Conservation (phyloP, 2,797 vertebrate genomes). For the Neostethus bicornis region DNA sequence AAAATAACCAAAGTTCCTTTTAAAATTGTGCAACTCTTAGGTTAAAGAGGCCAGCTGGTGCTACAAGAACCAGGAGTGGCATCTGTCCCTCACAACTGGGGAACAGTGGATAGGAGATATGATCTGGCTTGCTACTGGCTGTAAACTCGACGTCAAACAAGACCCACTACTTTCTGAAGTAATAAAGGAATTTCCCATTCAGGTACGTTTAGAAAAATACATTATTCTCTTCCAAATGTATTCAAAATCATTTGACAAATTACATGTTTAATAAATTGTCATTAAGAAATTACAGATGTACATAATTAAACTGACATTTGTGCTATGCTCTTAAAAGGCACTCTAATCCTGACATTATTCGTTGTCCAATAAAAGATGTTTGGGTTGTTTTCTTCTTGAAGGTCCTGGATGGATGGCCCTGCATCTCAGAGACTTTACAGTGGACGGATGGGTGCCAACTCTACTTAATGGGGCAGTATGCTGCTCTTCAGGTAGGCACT, state of each 20-base stretch:
- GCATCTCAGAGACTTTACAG: conserved; percentile 74
- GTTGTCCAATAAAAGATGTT: background rate
- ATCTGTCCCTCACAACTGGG: conserved; percentile 64
- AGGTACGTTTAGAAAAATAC: conserved; percentile 52
- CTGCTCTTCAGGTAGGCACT: conserved; percentile 76
- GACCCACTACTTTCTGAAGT: conserved; percentile 78
- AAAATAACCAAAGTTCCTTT: background rate
- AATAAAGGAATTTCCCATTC: conserved; percentile 77
- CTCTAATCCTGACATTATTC: background rate
- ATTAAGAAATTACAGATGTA: too few relatives aligned
- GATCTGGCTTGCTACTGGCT: conserved; percentile 84
- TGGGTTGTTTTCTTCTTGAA: conserved; percentile 33
- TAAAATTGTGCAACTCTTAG: conserved; percentile 41
- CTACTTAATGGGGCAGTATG: conserved; percentile 83
- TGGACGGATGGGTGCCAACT: conserved; percentile 78
- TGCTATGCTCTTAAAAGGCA: background rate
- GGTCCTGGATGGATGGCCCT: conserved; percentile 82
- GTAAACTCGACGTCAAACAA: conserved; percentile 79
- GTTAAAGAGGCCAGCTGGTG: conserved; percentile 80
- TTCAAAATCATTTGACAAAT: background rate
- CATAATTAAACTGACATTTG: background rate
- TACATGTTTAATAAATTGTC: background rate
- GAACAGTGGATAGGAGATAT: conserved; percentile 75
- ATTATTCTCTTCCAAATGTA: background rate
- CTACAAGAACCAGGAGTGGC: conserved; percentile 78